Evolutionary conservation across 2,888 invertebrate genomes (phyloP), one percentile per base, ranked within the genome.

Genomic region (Mayetiola destructor): DNA sequence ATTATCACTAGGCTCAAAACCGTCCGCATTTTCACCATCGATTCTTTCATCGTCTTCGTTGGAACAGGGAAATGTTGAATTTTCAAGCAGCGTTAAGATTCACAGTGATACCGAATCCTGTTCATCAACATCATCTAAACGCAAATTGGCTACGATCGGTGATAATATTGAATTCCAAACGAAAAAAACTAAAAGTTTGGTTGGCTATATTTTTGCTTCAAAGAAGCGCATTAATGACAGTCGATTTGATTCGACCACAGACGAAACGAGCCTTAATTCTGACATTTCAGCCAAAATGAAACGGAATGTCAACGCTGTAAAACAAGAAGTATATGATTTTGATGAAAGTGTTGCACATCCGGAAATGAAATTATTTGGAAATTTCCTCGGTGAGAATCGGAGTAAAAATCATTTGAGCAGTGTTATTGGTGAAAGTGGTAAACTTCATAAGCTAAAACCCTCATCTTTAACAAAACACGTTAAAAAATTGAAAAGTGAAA

Each of bases 161-260:
- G 16, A 39, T 55, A 32, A 48, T 23, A 8, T 35, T 4, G 56
- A 56, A n/a, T 20, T 32, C 8, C 39, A 29, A 30, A 18, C 56
- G n/a, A 56, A 40, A 39, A 56, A 56, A 40, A 32, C 85, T 0
- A 82, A 84, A 66, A 79, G 77, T n/a, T 72, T 83, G 3, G 82
- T 84, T 2, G 81, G 82, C 0, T 83, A 79, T 63, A 69, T 84
- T 56, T 66, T 84, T 59, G 76, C 76, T 2, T 81, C 83, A 2
- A 63, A 63, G 54, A 63, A 61, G 56, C 62, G 61, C 32, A 37
- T 58, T n/a, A 59, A 56, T 40, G 60, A 61, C 27, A 55, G 56
- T 29, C 36, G 37, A 57, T 48, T 27, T 21, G 56, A 48, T 3
- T 42, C 54, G 16, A 29, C 36, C 4, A 37, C 30, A 1, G 56